These are phyloP conservation scores for Allacma fusca DNA, from an alignment of 2,888 invertebrate genomes.

Conservation along the genomic window DNA sequence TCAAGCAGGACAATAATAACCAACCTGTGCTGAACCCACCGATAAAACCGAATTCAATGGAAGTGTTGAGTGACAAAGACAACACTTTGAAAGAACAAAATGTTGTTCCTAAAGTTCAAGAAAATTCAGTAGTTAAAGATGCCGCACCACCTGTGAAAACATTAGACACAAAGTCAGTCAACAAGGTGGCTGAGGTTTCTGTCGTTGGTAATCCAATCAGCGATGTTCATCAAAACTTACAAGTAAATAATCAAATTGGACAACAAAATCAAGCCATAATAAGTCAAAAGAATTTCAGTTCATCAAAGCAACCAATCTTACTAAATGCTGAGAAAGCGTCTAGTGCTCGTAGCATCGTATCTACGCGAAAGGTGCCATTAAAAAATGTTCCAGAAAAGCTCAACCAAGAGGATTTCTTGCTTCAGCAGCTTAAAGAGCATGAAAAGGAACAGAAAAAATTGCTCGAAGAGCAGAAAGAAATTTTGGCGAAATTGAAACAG, in stretches of 20 bases:
- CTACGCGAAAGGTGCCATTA: background rate
- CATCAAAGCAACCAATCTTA: no score
- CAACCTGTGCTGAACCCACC: background rate
- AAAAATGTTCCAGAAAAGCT: background rate
- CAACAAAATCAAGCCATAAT: background rate
- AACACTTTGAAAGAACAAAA: background rate
- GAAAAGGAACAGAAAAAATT: slow-evolving; percentile 74
- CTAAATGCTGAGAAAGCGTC: no score
- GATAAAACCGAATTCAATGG: background rate
- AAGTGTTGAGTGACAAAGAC: background rate
- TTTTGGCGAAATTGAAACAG: slow-evolving; percentile 71
- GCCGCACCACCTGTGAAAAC: background rate
- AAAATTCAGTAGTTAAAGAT: background rate
- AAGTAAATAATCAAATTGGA: background rate
- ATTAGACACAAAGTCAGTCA: background rate
- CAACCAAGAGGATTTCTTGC: slow-evolving; percentile 67
- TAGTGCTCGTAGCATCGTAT: background rate
- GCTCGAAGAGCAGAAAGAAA: slow-evolving; percentile 73
- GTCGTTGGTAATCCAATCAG: background rate
- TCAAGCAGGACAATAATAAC: background rate
- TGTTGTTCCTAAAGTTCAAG: background rate
- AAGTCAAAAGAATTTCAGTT: background rate
- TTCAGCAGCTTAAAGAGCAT: slow-evolving; percentile 74
- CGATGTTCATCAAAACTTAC: background rate
- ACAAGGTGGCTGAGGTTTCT: background rate